A percentile compares a stretch with the other conserved stretches of the same genome.
Conservation (phyloP, 2,888 invertebrate species). For the Acleris holmiana region DNA sequence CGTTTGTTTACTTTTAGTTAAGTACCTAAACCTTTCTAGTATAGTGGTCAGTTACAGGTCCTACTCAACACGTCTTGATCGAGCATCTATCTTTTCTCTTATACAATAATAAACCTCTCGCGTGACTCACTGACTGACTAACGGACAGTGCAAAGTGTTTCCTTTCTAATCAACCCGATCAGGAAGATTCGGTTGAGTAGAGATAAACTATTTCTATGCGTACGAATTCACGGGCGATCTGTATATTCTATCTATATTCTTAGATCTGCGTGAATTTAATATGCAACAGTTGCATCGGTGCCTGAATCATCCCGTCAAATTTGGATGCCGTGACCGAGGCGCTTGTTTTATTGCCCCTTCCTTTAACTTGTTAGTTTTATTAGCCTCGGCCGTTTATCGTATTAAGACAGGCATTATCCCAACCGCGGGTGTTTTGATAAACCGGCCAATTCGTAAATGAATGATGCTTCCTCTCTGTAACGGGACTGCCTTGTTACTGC, state of each 20-base stretch:
- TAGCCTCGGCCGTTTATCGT: constrained; percentile 75
- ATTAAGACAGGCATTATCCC: constrained; percentile 71
- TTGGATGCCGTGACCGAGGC: constrained; percentile 57
- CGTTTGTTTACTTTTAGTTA: too few relatives aligned
- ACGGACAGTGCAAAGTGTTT: too few relatives aligned
- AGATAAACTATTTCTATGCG: too few relatives aligned
- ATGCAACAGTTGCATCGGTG: neutral
- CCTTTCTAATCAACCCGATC: too few relatives aligned
- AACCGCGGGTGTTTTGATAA: constrained; percentile 68
- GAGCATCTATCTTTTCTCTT: too few relatives aligned
- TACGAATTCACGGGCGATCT: too few relatives aligned
- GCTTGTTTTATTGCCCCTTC: constrained; percentile 66
- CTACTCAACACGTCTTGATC: too few relatives aligned
- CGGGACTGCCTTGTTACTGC: constrained; percentile 29
- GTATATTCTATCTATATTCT: neutral
- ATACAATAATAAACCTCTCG: too few relatives aligned
- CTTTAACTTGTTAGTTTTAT: constrained; percentile 81
- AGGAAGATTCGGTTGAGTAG: too few relatives aligned
- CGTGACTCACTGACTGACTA: too few relatives aligned
- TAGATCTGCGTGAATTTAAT: neutral
- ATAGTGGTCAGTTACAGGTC: too few relatives aligned
- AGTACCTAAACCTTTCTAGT: too few relatives aligned
- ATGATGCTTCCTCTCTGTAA: constrained; percentile 45
- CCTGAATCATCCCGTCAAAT: constrained; percentile 44
- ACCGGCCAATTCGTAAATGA: constrained; percentile 64